A percentile compares a stretch with the other conserved stretches of the same genome.
Conservation (phyloP, 2,888 invertebrate genomes). For the Idaea straminata region DNA sequence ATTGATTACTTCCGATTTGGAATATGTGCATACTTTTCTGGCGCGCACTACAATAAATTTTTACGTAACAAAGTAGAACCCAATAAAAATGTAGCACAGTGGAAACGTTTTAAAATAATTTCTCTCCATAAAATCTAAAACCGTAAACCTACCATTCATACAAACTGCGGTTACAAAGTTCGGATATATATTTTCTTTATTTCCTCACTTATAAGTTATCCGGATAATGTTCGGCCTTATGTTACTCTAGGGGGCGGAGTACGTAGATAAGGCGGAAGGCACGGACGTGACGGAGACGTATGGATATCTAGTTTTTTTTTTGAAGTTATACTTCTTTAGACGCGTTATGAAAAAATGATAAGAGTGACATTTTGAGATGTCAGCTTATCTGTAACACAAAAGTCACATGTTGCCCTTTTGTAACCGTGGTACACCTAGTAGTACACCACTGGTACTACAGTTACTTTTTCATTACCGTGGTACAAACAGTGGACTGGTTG, state of each 20-base stretch:
- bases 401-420: no score
- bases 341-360: no score
- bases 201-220: constrained; percentile 1
- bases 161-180: constrained; percentile 1
- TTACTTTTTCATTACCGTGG: no score
- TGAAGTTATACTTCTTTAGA: no score
- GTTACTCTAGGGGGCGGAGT: background rate
- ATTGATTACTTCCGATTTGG: no score
- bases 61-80: background rate
- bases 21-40: no score
- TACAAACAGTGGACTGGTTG: no score
- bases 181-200: constrained; percentile 1
- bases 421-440: no score
- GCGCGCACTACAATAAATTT: background rate
- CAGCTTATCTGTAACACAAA: no score
- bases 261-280: background rate
- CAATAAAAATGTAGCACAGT: background rate
- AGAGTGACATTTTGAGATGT: no score
- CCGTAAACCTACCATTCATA: background rate
- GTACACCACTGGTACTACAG: no score
- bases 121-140: background rate
- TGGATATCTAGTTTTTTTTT: background rate
- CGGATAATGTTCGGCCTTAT: background rate
- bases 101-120: background rate
- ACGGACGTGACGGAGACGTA: background rate